Percentiles rank a stretch among this genome's conserved stretches.
Evolutionary conservation across 2,797 vertebrate species (phyloP).

Genomic region (Varecia variegata): DNA sequence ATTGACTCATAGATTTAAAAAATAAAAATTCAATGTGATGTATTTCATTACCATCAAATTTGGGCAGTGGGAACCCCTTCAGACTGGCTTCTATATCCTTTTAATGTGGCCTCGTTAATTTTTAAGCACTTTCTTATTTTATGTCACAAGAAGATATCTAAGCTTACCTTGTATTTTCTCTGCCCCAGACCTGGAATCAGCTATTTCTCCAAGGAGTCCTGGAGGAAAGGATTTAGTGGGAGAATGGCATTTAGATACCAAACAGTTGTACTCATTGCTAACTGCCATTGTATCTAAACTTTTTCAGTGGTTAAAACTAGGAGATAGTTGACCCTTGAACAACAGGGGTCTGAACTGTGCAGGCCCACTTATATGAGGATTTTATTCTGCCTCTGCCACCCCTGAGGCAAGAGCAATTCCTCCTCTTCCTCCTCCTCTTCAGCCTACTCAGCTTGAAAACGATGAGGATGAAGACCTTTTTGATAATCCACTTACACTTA

Average conservation of each 20-base stretch:
- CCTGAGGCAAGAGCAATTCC: neutral
- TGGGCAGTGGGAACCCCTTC: neutral
- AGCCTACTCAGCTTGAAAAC: neutral
- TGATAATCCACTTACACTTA: neutral
- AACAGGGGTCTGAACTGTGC: neutral
- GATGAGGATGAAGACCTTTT: neutral
- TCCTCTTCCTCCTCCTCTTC: neutral
- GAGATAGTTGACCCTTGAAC: neutral
- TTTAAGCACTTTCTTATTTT: slow-evolving; percentile 48
- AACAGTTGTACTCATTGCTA: neutral
- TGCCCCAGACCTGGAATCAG: neutral
- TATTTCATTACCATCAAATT: neutral
- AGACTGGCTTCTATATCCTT: neutral
- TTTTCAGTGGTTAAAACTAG: neutral
- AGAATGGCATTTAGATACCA: neutral
- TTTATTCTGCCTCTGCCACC: neutral
- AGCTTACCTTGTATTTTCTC: neutral
- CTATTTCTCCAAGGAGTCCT: neutral
- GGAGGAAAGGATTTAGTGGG: neutral
- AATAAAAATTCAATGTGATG: neutral
- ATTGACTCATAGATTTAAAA: neutral
- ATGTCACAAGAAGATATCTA: neutral
- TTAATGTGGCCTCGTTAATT: slow-evolving; percentile 6
- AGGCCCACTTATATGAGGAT: neutral
- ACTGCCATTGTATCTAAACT: neutral